Base-by-base conservation (phyloP, 2,888 invertebrate genomes). In the Geotrupes spiniger region DNA sequence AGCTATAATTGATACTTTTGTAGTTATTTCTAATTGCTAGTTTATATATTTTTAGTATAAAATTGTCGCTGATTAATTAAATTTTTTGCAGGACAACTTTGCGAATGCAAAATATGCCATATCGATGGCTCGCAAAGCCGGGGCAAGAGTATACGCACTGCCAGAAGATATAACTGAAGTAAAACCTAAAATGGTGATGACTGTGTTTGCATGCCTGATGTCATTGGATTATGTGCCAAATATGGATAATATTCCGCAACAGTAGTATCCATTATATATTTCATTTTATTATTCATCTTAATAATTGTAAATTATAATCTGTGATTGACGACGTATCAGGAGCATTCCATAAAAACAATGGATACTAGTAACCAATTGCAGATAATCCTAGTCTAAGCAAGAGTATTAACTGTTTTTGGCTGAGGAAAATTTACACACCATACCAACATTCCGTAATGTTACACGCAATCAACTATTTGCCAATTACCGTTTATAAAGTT, bases 101-200 rank as follows among this genome's bases (percentile, higher is more conserved):
- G 92, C 92, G 44, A 99, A 99, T 78, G 99, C 99, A n/a, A 98
- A 98, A 70, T 99, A 98, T 77, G 98, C 98, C 47, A 92, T 99
- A 63, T 95, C 97, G 0, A 92, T 95, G 89, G 97, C 97, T 4
- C 83, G 99, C 38, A 97, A 97, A 67, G 92, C 92, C 66, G 99
- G 99, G 56, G 98, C 97, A 40, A 84, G 95, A 51, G 95, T 99
- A 11, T 99, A 99, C 76, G 99, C 99, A 4, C 78, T 99, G 51
- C 98, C 98, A 10, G 98, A 99, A 74, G 98, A 99, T 77, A 97
- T 99, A 67, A 91, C 95, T 27, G 97, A 99, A 78, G 87, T 95
- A 14, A 98, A 98, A 73, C 92, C 89, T 47, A 99, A 97, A 77
- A 94, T 99, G 96, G 92, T 99, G 50, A 95, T 99, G 97, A 99